Base-by-base conservation (phyloP, 64 coral and sea anemone genomes). In the Montipora sp. region DNA sequence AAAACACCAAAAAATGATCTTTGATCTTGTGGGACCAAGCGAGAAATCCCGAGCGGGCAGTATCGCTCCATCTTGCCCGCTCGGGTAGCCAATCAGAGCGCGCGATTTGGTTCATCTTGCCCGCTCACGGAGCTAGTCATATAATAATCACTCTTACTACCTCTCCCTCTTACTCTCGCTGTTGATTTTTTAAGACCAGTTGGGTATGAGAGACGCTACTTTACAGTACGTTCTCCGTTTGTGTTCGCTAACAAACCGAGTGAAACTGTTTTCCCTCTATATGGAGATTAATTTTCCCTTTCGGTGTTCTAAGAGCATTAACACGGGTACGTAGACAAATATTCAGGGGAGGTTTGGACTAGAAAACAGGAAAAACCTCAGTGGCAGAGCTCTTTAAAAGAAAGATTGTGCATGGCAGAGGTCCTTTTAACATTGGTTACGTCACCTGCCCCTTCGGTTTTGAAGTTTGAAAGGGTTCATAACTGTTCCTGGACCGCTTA, bases 261-360 rank as follows among this genome's bases (percentile, higher is more conserved):
- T 20, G 45, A 83, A 83, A 83, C 2, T 66, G 80, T 60, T 83
- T 51, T 83, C 80, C 80, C 80, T 83, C 51, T 59, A 59, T 27
- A 27, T 27, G 24, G 1, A 27, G 24, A 27, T 27, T 23, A 23
- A 57, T 83, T 83, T 83, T 1, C 7, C 58, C 48, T 63, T 23
- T 83, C 80, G 19, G 51, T 83, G 80, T 83, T 83, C 21, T 83
- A 65, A 83, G 80, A 83, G 80, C 16, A 83, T 83, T 8, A 59
- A 59, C 80, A 83, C 48, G 16, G 80, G 80, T 83, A 83, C 80
- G 55, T 83, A 83, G 80, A 19, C 80, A 83, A 59, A 63, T 83
- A 83, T 83, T 21, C 51, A 83, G 80, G 1, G 48, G 23, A 83
- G 80, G 36, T 63, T 57, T 58, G 80, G n/a, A 74, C 3, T 0